These are phyloP conservation scores for Hycleus phaleratus DNA, from an alignment of 1,140 invertebrate genomes.

Conservation along the genomic window DNA sequence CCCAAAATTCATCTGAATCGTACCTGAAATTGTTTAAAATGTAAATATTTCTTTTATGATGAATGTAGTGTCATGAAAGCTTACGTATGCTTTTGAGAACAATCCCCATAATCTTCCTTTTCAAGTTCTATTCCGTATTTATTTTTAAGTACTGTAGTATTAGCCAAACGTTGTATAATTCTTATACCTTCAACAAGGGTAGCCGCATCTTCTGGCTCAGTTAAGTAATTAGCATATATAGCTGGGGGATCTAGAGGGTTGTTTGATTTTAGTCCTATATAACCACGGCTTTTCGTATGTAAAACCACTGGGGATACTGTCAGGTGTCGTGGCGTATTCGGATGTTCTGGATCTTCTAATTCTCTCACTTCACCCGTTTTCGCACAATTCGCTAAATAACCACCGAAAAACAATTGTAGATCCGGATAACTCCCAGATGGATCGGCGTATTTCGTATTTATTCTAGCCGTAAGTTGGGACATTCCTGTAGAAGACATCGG, in stretches of 20 bases:
- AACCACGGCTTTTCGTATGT: conserved; percentile 76
- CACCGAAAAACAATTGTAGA: conserved; percentile 61
- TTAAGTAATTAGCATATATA: conserved; percentile 81
- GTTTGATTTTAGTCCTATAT: conserved; percentile 58
- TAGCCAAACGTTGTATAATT: conserved; percentile 54
- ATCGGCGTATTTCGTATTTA: conserved; percentile 51
- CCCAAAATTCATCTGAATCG: conserved; percentile 72
- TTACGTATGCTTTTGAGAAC: conserved; percentile 41
- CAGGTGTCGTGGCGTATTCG: conserved; percentile 42
- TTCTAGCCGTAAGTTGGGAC: conserved; percentile 51
- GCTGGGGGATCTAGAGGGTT: conserved; percentile 72
- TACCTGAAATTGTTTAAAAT: conserved; percentile 46
- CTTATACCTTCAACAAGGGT: conserved; percentile 62
- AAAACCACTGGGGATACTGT: conserved; percentile 62
- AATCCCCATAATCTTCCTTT: conserved; percentile 33
- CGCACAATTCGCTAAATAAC: conserved; percentile 55
- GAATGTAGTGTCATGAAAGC: not conserved
- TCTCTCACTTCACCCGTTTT: conserved; percentile 46
- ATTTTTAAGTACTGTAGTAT: conserved; percentile 59
- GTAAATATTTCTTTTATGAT: not conserved
- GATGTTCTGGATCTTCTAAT: conserved; percentile 36
- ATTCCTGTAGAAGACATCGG: conserved; percentile 51
- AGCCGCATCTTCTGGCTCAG: conserved; percentile 64
- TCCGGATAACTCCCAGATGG: conserved; percentile 49
- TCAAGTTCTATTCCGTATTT: conserved; percentile 59